These are phyloP conservation scores for Coelinius sp. DNA, from an alignment of 2,888 invertebrate species.

Conservation along the genomic window DNA sequence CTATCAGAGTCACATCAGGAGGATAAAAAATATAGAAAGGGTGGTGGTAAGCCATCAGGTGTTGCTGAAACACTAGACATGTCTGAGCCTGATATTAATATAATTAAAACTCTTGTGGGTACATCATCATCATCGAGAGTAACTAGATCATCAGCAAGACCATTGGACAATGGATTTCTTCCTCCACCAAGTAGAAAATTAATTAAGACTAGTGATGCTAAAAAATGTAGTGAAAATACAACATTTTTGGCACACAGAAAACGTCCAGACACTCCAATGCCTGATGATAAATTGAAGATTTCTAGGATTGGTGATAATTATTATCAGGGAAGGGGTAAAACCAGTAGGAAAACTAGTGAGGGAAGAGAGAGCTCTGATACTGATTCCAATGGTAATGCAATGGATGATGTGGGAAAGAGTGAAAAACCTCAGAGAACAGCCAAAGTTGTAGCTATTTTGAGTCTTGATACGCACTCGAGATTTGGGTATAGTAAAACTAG, in stretches of 20 bases:
- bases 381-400: conserved; percentile 54
- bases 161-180: conserved; percentile 58
- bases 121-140: conserved; percentile 31
- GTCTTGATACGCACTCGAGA: conserved; percentile 57
- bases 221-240: conserved; percentile 27
- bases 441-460: conserved; percentile 65
- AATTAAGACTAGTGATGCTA: conserved; percentile 15
- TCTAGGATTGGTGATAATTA: conserved; percentile 7
- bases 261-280: conserved; percentile 63
- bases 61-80: background rate
- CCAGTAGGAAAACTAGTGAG: background rate
- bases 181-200: conserved; percentile 45
- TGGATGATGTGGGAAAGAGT: conserved; percentile 42
- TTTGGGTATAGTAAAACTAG: conserved; percentile 41
- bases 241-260: conserved; percentile 44
- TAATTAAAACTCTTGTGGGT: background rate
- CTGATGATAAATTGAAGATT: conserved; percentile 36
- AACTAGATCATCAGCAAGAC: conserved; percentile 45
- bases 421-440: conserved; percentile 67
- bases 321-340: background rate
- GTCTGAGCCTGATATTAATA: background rate
- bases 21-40: conserved; percentile 11
- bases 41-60: background rate
- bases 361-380: conserved; percentile 37
- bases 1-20: conserved; percentile 6